Evolutionary conservation across 2,888 invertebrate species (phyloP), one percentile per base, ranked within the genome.

Genomic region (Caenorhabditis zanzibari): DNA sequence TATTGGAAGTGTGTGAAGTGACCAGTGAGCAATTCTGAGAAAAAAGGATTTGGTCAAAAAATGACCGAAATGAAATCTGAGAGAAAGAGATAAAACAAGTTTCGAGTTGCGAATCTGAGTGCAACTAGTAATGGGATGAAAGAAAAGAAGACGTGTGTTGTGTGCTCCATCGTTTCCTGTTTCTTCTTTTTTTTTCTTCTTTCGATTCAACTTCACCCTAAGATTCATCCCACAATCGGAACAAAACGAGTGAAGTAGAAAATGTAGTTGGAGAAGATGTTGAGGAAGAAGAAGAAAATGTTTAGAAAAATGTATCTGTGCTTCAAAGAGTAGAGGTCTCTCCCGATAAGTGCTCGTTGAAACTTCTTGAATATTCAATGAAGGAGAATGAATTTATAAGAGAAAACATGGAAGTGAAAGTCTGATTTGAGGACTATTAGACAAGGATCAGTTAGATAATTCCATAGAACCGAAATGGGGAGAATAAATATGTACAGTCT

Each of bases 361-460:
- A 81, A 81, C 73, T 81, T 73, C 41, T 66, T 77, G 77, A 77
- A 80, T 73, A 73, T 77, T 77, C 77, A 68, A 80, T 41, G 79
- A 72, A 72, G 66, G 58, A 64, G 47, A 32, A 54, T 22, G 56
- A 68, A 61, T 56, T 63, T 56, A 73, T 58, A 47, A n/a, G 47
- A 47, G 47, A n/a, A n/a, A 47, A 47, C 47, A 47, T 38, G 38
- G 38, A 12, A 38, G 38, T 10, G 38, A 10, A 38, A 10, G 38
- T 10, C 38, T 38, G 38, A 38, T 6, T 10, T 32, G 5, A 32
- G 47, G 63, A 64, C 64, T 38, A 16, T 28, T n/a, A 63, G 54
- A 80, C 44, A 64, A 41, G 64, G 19, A 47, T 47, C 47, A n/a
- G 19, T 12, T 4, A 2, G 10, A 47, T n/a, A 16, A 16, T 16